These are phyloP conservation scores for Bombycilla garrulus DNA, from an alignment of 2,113 vertebrate species.

Conservation along the genomic window DNA sequence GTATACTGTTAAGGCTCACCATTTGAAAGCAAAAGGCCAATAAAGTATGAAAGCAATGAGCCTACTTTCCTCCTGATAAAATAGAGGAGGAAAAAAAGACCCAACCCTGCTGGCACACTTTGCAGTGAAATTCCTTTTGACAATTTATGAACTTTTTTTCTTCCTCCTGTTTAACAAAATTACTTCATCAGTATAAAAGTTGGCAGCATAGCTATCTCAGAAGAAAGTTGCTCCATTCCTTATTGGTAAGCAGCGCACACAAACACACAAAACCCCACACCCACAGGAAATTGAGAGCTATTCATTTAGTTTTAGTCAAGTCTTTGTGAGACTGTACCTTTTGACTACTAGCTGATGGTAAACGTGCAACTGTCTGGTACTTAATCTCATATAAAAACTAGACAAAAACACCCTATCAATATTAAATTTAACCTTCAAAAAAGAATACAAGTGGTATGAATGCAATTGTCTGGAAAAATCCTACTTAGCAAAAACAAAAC, in stretches of 20 bases:
- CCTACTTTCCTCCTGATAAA: conserved; percentile 1
- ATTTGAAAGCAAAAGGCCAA: not conserved
- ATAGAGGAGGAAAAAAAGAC: not conserved
- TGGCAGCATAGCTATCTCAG: not conserved
- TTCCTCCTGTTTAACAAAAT: conserved; percentile 2
- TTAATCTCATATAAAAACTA: not conserved
- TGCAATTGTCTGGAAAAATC: conserved; percentile 28
- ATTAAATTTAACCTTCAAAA: conserved; percentile 16
- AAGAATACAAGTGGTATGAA: not conserved
- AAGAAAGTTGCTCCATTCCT: not conserved
- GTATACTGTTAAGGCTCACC: not conserved
- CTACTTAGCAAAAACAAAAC: conserved; percentile 56
- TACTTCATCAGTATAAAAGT: not conserved
- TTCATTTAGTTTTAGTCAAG: conserved; percentile 46
- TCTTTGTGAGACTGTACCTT: conserved; percentile 12
- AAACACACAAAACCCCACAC: not conserved
- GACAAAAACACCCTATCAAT: not conserved
- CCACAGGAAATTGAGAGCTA: conserved; percentile 29
- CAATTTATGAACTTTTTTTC: conserved; percentile 1
- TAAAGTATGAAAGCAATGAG: not conserved
- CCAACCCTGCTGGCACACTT: conserved; percentile 5
- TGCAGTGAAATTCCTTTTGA: conserved; percentile 22
- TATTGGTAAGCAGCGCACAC: not conserved
- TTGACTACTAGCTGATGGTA: conserved; percentile 36
- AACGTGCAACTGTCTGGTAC: not conserved